Evolutionary conservation across 2,797 vertebrate genomes (phyloP).

Genomic region (Anisognathus igniventris): DNA sequence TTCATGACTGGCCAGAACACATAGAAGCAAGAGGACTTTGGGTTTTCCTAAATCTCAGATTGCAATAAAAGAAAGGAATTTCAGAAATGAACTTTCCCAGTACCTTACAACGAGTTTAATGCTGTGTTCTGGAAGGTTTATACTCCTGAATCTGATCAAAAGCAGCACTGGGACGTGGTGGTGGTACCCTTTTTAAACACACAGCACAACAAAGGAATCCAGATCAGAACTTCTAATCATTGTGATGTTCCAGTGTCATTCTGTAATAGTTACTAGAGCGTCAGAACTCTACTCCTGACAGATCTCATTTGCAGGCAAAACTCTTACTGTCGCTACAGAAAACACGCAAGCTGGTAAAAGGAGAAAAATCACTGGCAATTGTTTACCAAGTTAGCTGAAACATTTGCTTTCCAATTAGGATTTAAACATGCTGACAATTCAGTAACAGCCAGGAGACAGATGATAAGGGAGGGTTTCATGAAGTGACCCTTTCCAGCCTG

Average conservation of each 20-base stretch:
- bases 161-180: conserved; percentile 27
- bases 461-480: background rate
- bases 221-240: conserved; percentile 62
- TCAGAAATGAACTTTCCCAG: conserved; percentile 46
- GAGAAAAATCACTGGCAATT: background rate
- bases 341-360: background rate
- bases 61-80: background rate
- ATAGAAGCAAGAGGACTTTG: background rate
- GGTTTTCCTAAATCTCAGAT: background rate
- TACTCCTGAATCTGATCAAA: conserved; percentile 59
- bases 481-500: background rate
- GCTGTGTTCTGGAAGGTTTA: conserved; percentile 59
- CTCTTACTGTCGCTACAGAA: background rate
- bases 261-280: background rate
- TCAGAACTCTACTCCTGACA: background rate
- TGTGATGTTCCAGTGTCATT: background rate
- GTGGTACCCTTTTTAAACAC: conserved; percentile 62
- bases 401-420: background rate
- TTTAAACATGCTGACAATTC: background rate
- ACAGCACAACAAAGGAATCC: conserved; percentile 63
- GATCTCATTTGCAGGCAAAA: background rate
- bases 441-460: background rate
- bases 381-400: background rate
- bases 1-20: background rate
- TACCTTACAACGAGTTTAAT: conserved; percentile 65